Percentiles rank a stretch among this genome's conserved stretches.
phyloP scores from a whole-genome alignment of 2,113 vertebrate species.

The Parus major region DNA sequence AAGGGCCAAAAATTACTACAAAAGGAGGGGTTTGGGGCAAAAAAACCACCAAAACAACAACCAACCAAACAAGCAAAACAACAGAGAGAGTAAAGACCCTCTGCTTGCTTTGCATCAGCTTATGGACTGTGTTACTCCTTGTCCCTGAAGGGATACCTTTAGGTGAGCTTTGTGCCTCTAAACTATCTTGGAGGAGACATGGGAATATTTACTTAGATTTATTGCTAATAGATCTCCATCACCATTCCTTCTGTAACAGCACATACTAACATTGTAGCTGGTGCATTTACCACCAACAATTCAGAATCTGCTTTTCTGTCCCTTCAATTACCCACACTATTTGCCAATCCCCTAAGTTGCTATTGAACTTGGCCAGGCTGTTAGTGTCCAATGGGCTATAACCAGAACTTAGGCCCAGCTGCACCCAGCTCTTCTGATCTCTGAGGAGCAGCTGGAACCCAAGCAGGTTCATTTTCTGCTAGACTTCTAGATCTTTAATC shows the following conservation, averaged over 20 bases:
- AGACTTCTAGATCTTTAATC: neutral
- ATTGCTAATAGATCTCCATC: neutral
- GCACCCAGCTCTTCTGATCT: neutral
- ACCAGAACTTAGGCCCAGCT: neutral
- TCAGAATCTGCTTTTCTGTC: neutral
- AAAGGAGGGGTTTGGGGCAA: neutral
- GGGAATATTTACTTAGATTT: neutral
- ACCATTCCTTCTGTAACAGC: neutral
- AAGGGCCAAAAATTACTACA: neutral
- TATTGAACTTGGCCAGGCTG: neutral
- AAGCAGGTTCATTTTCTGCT: neutral
- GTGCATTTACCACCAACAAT: neutral
- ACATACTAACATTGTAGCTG: neutral
- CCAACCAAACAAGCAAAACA: neutral
- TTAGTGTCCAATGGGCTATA: no score
- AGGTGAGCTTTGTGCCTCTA: neutral
- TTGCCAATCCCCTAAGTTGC: accelerated
- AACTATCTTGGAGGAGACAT: neutral
- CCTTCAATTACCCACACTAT: accelerated
- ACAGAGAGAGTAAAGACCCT: neutral
- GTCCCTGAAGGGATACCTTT: neutral
- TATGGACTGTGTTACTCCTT: neutral
- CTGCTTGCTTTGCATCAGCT: neutral
- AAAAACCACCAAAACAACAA: neutral
- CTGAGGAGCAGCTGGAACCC: neutral